Evolutionary conservation across 1,140 invertebrate species (phyloP), one percentile per base, ranked within the genome.

Genomic region (Protaetia brevitarsis): DNA sequence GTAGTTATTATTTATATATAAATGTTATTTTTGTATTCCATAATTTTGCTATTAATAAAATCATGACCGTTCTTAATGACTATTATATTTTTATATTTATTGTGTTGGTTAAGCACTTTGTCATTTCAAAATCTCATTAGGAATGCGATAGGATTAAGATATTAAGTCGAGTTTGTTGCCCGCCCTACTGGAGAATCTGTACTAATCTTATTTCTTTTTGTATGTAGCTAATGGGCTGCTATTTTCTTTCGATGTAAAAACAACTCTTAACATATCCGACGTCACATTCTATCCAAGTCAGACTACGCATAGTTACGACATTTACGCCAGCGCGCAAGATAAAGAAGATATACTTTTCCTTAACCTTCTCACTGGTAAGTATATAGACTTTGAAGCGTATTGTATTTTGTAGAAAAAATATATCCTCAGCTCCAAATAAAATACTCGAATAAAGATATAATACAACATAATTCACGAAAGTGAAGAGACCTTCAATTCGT

Each of bases 191-290:
- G n/a, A n/a, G n/a, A n/a, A n/a, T n/a, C n/a, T n/a, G n/a, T n/a
- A n/a, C n/a, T n/a, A n/a, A n/a, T n/a, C n/a, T n/a, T n/a, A n/a
- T n/a, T n/a, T n/a, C n/a, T n/a, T 27, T 36, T 21, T 67, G 65
- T 65, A 80, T 80, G 5, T 71, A 89, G 87, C 85, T 36, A 81
- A 78, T 68, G 89, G 88, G 56, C 72, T 92, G 27, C 82, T 86
- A 68, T 91, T 91, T 73, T 79, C 83, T 7, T 92, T 91, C 78
- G 90, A 92, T 73, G 89, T 92, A 16, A 90, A 88, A 77, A 91
- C 90, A 4, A 89, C 88, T 3, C 78, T 91, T 21, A 88, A 89
- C 72, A 87, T 93, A 65, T 90, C 89, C 67, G 89, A 90, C 72
- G 83, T 92, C 31, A 86, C 88, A 6, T 93, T 93, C 76, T 90